Conservation (phyloP, 30 jellyfish, hydroid and myxozoan species). For the Aurelia aurita complex sp. Pacific region DNA sequence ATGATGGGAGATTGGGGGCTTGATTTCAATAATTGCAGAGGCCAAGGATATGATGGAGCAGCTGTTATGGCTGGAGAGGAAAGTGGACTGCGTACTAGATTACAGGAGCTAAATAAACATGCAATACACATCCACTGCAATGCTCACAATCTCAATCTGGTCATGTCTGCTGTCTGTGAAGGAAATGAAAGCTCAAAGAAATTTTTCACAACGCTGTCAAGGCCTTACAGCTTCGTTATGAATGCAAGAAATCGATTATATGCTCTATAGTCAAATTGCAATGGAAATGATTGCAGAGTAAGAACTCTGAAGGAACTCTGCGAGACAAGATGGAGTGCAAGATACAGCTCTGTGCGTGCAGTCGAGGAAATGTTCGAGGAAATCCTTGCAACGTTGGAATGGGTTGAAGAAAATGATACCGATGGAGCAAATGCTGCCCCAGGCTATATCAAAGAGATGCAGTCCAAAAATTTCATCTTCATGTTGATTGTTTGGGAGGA, state of each 20-base stretch:
- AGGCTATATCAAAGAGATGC: neutral
- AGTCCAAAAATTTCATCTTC: constrained; percentile 11
- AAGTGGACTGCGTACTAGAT: neutral
- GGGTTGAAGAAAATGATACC: constrained; percentile 19
- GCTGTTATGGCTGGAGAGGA: constrained; percentile 28
- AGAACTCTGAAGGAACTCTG: neutral
- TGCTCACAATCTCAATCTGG: constrained; percentile 8
- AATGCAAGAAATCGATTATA: constrained; percentile 5
- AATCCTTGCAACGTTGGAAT: constrained; percentile 27
- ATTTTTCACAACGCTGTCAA: neutral
- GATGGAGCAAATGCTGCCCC: constrained; percentile 20
- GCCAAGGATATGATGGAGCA: constrained; percentile 27
- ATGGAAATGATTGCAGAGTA: constrained; percentile 2
- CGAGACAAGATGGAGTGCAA: constrained; percentile 2
- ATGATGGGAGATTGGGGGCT: constrained; percentile 29
- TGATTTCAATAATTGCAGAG: constrained; percentile 26
- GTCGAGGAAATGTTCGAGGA: constrained; percentile 19
- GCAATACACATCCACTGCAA: neutral
- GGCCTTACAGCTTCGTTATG: neutral
- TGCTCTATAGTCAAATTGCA: neutral
- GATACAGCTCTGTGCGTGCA: neutral
- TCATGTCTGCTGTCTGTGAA: neutral
- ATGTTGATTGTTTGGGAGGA: constrained; percentile 21
- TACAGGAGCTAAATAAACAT: constrained; percentile 10
- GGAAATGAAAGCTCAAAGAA: neutral